Evolutionary conservation across 1,140 invertebrate genomes (phyloP).

Genomic region (Cotesia typhae): DNA sequence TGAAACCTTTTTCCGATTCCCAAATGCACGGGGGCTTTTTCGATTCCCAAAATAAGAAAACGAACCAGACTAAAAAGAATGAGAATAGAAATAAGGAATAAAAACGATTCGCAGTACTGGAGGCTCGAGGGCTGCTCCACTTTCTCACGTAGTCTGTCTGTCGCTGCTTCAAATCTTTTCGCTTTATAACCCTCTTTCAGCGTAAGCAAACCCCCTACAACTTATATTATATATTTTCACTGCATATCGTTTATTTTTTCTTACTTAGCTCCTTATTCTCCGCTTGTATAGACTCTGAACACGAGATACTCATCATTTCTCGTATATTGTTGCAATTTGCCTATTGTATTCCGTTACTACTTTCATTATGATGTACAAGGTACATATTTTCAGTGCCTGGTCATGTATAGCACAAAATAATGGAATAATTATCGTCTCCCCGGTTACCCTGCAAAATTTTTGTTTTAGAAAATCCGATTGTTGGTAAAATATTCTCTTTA

Average conservation of each 20-base stretch:
- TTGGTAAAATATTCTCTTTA: too few relatives aligned
- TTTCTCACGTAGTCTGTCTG: conserved; percentile 1
- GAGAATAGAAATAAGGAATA: conserved; percentile 3
- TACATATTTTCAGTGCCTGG: conserved; percentile 52
- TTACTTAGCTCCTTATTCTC: too few relatives aligned
- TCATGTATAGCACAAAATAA: too few relatives aligned
- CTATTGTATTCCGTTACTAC: conserved; percentile 41
- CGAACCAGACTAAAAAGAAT: not conserved
- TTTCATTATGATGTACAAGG: too few relatives aligned
- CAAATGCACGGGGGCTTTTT: conserved; percentile 4
- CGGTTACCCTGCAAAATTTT: too few relatives aligned
- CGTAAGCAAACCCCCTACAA: not conserved
- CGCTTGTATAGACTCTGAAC: too few relatives aligned
- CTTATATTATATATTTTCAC: not conserved
- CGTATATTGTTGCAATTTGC: conserved; percentile 37
- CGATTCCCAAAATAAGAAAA: too few relatives aligned
- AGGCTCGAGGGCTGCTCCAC: conserved; percentile 17
- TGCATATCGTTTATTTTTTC: too few relatives aligned
- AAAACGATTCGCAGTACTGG: too few relatives aligned
- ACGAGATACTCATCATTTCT: too few relatives aligned
- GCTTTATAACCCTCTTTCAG: conserved; percentile 30
- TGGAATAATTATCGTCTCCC: too few relatives aligned
- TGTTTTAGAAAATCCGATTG: too few relatives aligned
- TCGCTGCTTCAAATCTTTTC: conserved; percentile 33
- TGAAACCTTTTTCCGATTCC: conserved; percentile 32